Evolutionary conservation across 2,113 vertebrate species (phyloP).

Genomic region (Cacatua alba): DNA sequence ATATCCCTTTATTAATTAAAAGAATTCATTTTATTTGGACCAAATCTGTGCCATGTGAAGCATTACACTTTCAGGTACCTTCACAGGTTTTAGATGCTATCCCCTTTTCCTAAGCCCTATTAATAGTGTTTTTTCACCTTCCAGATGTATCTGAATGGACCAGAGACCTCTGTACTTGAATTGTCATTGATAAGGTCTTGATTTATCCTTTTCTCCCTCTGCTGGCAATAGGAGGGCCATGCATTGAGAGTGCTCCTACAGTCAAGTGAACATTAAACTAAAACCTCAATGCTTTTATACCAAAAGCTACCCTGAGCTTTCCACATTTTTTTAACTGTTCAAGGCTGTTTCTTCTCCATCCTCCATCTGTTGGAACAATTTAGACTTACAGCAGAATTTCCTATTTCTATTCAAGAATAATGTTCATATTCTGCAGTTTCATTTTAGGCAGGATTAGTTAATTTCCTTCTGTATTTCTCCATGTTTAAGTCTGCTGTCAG

Average conservation of each 20-base stretch:
- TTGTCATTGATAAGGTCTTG: not conserved
- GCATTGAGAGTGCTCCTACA: no score
- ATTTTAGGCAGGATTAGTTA: not conserved
- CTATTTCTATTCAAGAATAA: not conserved
- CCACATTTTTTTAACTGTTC: not conserved
- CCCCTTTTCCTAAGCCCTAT: not conserved
- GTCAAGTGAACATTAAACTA: not conserved
- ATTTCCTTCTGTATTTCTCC: not conserved
- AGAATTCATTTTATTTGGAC: not conserved
- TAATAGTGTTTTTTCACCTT: not conserved
- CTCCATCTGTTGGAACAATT: not conserved
- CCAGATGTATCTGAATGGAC: conserved; percentile 67
- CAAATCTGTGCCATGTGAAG: not conserved
- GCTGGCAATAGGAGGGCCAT: not conserved
- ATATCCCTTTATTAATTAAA: not conserved
- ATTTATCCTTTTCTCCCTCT: not conserved
- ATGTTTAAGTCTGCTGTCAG: not conserved
- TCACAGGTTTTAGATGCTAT: not conserved
- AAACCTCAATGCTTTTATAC: not conserved
- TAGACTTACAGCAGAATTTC: not conserved
- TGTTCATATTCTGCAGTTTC: not conserved
- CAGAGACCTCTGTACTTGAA: not conserved
- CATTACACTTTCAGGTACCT: not conserved
- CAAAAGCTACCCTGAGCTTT: not conserved
- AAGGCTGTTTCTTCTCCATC: not conserved